Conservation (phyloP, 2,888 invertebrate genomes). For the Drosophila nr. medialis region DNA sequence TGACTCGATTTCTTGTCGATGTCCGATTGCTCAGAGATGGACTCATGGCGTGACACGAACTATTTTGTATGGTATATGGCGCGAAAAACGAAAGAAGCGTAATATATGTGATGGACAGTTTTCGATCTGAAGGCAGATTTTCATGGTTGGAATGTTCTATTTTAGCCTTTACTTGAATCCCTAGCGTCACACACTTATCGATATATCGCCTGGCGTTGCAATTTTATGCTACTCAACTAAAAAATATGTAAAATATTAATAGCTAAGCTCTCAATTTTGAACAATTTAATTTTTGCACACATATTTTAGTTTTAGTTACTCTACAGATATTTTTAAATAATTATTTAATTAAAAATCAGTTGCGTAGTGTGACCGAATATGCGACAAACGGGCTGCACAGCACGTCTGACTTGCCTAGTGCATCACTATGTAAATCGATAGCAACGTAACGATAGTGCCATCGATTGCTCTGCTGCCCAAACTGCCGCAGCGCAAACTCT, state of each 20-base stretch:
- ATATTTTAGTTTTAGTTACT: background rate
- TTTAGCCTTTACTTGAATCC: background rate
- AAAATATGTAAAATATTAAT: background rate
- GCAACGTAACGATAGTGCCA: conserved; percentile 54
- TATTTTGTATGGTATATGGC: background rate
- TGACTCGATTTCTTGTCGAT: conserved; percentile 25
- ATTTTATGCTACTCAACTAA: background rate
- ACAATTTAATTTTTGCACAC: background rate
- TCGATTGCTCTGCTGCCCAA: conserved; percentile 55
- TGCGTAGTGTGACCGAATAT: conserved; percentile 27
- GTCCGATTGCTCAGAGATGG: conserved; percentile 21
- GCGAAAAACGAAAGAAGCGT: background rate
- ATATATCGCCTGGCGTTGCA: background rate
- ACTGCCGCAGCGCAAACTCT: conserved; percentile 59
- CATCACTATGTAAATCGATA: conserved; percentile 35
- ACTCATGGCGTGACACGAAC: conserved; percentile 23
- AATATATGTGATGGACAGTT: background rate
- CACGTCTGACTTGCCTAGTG: background rate
- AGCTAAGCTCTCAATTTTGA: no score
- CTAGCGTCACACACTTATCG: background rate
- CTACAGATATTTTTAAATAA: background rate
- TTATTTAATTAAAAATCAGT: background rate
- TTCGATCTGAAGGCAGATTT: background rate
- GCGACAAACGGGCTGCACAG: conserved; percentile 15
- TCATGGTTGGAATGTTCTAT: background rate